Conservation (phyloP, 30 jellyfish, hydroid and myxozoan genomes). For the Rhopilema esculentum region DNA sequence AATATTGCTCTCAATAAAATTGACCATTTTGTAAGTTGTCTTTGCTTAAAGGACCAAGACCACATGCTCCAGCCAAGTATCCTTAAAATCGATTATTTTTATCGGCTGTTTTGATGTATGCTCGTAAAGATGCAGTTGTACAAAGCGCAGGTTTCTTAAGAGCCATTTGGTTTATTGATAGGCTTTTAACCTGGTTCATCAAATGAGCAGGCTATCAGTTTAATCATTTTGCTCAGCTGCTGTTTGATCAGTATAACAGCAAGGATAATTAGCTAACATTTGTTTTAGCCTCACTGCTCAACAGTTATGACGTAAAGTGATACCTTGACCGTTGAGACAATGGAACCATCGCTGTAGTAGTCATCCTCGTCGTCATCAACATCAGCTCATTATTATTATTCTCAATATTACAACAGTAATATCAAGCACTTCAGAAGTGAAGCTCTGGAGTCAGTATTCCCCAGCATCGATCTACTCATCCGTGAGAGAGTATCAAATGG, state of each 20-base stretch:
- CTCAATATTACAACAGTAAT: no score
- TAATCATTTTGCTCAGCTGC: background rate
- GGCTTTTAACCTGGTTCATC: background rate
- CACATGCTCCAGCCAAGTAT: constrained; percentile 34
- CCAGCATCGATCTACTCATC: no score
- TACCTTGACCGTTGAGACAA: background rate
- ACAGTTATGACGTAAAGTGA: background rate
- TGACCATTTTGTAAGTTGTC: constrained; percentile 2
- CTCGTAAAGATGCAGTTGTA: background rate
- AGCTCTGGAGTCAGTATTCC: no score
- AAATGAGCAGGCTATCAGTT: background rate
- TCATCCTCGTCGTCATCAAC: background rate
- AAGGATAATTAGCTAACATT: background rate
- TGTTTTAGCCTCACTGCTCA: background rate
- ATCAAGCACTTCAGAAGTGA: no score
- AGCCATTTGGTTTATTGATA: constrained; percentile 1
- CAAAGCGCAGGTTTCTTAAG: constrained; percentile 3
- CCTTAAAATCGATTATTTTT: constrained; percentile 21
- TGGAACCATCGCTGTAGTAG: background rate
- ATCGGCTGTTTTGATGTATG: background rate
- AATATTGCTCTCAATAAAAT: constrained; percentile 14
- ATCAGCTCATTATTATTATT: background rate
- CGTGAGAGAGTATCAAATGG: no score
- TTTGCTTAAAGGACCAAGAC: constrained; percentile 11
- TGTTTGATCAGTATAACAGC: background rate